These are phyloP conservation scores for Oenanthe melanoleuca DNA, from an alignment of 2,113 vertebrate species.

Conservation along the genomic window DNA sequence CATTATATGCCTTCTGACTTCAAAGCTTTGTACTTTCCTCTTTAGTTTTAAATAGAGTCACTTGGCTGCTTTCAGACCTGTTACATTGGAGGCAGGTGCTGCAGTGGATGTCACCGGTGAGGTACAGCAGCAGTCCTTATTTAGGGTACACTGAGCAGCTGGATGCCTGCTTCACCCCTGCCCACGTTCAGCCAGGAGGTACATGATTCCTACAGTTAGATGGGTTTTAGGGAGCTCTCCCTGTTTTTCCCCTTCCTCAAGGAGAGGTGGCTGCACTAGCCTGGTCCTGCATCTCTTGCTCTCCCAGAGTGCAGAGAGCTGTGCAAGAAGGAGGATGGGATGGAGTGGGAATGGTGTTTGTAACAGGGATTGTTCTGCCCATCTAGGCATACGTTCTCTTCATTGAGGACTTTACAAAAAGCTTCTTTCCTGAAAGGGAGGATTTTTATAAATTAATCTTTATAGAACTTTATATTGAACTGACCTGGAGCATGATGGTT, in stretches of 20 bases:
- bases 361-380: neutral
- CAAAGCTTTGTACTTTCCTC: conserved; percentile 59
- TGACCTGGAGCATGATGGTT: neutral
- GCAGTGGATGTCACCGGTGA: neutral
- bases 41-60: conserved; percentile 51
- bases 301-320: rapidly evolving
- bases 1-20: conserved; percentile 56
- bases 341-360: neutral
- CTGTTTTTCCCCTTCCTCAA: neutral
- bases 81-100: neutral
- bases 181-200: neutral
- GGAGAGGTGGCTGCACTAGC: neutral
- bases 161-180: neutral
- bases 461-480: neutral
- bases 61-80: neutral
- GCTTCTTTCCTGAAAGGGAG: neutral
- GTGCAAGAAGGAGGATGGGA: neutral
- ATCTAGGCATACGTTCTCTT: rapidly evolving
- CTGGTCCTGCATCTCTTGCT: neutral
- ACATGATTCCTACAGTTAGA: neutral
- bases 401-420: neutral
- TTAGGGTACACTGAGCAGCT: neutral
- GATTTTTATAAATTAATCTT: neutral
- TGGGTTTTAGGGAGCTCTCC: neutral
- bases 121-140: rapidly evolving